Evolutionary conservation across 2,797 vertebrate species (phyloP).

Genomic region (Babyrousa celebensis): DNA sequence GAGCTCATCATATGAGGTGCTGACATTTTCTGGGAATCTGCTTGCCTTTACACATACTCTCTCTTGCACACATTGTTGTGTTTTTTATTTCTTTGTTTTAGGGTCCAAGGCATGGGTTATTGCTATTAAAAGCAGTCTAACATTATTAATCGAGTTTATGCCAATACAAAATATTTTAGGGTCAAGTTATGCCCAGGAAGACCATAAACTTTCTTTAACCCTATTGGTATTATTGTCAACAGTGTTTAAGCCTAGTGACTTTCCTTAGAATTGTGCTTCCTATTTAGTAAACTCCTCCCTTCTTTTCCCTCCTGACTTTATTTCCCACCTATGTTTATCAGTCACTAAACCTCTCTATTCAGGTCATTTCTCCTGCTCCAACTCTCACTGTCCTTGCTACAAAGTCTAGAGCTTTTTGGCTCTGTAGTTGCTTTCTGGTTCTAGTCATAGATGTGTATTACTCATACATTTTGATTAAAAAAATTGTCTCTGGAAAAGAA

Average conservation of each 20-base stretch:
- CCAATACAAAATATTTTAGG: constrained; percentile 48
- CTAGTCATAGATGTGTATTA: neutral
- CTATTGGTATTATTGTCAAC: neutral
- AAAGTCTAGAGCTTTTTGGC: neutral
- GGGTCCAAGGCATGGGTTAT: constrained; percentile 50
- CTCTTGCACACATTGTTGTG: constrained; percentile 72
- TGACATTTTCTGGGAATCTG: constrained; percentile 87
- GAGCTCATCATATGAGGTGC: constrained; percentile 83
- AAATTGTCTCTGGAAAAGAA: neutral
- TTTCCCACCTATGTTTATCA: neutral
- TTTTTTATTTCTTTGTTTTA: constrained; percentile 75
- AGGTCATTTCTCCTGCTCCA: neutral
- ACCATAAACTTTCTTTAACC: neutral
- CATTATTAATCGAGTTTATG: constrained; percentile 67
- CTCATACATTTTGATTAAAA: neutral
- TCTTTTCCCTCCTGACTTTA: neutral
- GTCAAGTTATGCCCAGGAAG: constrained; percentile 26
- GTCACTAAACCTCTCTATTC: neutral
- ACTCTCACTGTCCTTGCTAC: neutral
- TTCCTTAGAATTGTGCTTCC: neutral
- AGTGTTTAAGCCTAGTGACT: neutral
- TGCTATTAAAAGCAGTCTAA: constrained; percentile 71
- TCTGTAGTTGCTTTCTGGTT: constrained; percentile 6
- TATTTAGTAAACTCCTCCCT: neutral
- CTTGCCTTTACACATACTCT: constrained; percentile 78